These are phyloP conservation scores for Lepisosteus oculatus DNA, from an alignment of 2,113 vertebrate genomes.

Conservation along the genomic window DNA sequence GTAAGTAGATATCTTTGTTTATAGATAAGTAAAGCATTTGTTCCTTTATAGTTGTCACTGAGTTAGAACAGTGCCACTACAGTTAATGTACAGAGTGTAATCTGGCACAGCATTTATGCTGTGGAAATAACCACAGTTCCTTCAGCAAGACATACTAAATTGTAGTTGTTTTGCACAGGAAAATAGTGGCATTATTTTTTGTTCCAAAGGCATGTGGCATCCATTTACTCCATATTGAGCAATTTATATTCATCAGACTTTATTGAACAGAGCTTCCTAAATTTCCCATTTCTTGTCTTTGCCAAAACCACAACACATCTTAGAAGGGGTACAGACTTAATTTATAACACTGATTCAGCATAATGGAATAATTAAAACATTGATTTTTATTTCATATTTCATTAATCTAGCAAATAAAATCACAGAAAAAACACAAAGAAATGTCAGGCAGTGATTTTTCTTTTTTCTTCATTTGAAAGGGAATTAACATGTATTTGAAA, in stretches of 20 bases:
- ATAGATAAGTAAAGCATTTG: no score
- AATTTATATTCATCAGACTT: constrained; percentile 45
- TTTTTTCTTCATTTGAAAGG: no score
- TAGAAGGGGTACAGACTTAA: neutral
- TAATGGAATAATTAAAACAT: neutral
- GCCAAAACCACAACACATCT: constrained; percentile 11
- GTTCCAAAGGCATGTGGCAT: constrained; percentile 23
- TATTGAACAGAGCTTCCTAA: constrained; percentile 23
- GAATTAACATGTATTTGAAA: no score
- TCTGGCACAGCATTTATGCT: neutral
- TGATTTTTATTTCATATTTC: no score
- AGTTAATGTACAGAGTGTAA: no score
- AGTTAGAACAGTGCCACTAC: no score
- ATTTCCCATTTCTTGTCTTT: constrained; percentile 18
- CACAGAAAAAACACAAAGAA: no score
- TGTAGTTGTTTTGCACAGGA: constrained; percentile 7
- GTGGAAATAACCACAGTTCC: constrained; percentile 7
- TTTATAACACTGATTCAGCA: neutral
- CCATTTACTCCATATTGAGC: constrained; percentile 46
- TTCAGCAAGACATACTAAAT: neutral
- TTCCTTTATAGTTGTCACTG: no score
- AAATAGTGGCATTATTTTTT: constrained; percentile 13
- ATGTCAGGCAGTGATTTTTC: no score
- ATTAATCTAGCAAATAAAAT: no score
- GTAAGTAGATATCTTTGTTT: no score